Base-by-base conservation (phyloP, 2,113 vertebrate genomes). In the Psilopsiagon aurifrons region DNA sequence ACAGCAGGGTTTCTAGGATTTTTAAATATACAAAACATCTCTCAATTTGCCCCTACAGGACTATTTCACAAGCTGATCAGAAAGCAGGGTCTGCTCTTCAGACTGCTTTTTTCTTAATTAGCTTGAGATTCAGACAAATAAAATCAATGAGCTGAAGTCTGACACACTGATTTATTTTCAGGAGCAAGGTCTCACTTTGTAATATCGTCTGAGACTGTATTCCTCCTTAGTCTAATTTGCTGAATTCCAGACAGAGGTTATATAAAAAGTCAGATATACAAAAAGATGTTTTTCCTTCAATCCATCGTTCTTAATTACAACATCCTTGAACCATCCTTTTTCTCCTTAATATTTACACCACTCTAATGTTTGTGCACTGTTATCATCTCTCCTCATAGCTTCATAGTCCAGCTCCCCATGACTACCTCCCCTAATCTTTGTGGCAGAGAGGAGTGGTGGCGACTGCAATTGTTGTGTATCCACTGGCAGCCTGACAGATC, bases 401-500 rank as follows among this genome's bases (percentile, higher is more conserved):
- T 88, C 22, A 5, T 8, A 86, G 55, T 31, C 27, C 9, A 57
- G 69, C 66, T 83, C 33, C 88, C 70, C 73, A 75, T 90, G 64
- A 84, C 55, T 88, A 71, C 78, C 83, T 93, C 73, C 57, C 44
- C 76, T 92, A 90, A 95, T 94, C 86, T 96, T 75, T 44, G 29
- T 11, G 52, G 80, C 66, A 67, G 94, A 92, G 92, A 93, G 90
- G 73, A 93, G 76, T 2, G 1, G 76, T n/a, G 44, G 64, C 88
- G 82, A 88, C 29, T 92, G 86, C 52, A 64, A 7, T 64, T 88
- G 78, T 46, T 90, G 64, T 83, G 76, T 78, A 55, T 86, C 62
- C 66, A n/a, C 73, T 92, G 95, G 94, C 92, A 96, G 88, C 46
- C 80, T 81, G 93, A 92, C 86, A 92, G 69, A 75, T 81, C 68